phyloP scores from a whole-genome alignment of 2,888 invertebrate genomes.

The Aleiodes testaceus region DNA sequence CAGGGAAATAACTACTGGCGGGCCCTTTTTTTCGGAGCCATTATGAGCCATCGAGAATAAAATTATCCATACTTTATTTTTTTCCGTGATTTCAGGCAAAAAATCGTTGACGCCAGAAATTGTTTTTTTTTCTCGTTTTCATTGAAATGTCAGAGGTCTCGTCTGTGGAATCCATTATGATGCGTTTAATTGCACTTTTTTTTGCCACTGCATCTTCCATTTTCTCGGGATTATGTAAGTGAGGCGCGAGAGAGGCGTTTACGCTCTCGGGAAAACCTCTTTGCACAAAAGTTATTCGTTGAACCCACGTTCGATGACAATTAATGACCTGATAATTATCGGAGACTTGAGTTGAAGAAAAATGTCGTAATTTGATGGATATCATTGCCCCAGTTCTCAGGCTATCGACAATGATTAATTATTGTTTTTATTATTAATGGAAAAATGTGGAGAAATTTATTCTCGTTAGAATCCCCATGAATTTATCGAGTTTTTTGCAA shows the following conservation, averaged over 20 bases:
- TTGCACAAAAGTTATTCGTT: not conserved
- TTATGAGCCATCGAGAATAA: conserved; percentile 33
- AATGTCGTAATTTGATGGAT: conserved; percentile 63
- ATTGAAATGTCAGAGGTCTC: not conserved
- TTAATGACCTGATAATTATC: conserved; percentile 68
- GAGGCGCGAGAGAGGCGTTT: not conserved
- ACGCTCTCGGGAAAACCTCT: conserved; percentile 36
- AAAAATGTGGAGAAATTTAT: too few species aligned
- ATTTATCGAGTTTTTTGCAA: too few species aligned
- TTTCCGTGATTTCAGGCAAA: conserved; percentile 16
- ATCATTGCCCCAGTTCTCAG: conserved; percentile 67
- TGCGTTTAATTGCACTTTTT: not conserved
- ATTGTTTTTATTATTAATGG: not conserved
- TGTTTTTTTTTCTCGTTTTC: not conserved
- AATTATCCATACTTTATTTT: conserved; percentile 31
- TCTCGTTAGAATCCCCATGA: too few species aligned
- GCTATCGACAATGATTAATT: conserved; percentile 54
- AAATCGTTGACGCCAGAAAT: conserved; percentile 26
- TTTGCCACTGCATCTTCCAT: conserved; percentile 12
- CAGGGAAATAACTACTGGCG: conserved; percentile 57
- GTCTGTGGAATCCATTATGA: not conserved
- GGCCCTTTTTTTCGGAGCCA: conserved; percentile 32
- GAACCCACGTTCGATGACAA: conserved; percentile 59
- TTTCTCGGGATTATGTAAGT: conserved; percentile 25
- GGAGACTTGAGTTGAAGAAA: conserved; percentile 61